Conservation (phyloP, 2,797 vertebrate species). For the Spinus olivaceus region DNA sequence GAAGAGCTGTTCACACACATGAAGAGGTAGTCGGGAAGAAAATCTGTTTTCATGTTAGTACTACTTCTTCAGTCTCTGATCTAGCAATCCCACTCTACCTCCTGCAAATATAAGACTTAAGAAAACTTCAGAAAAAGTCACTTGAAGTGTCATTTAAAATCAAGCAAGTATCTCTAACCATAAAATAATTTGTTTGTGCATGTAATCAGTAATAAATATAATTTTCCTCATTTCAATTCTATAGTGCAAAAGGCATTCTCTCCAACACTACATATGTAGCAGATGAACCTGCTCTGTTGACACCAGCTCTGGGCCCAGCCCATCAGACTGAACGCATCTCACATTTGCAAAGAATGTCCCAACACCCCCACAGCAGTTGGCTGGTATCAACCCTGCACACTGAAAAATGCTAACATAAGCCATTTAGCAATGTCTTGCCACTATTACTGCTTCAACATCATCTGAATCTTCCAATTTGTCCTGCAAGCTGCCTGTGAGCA, state of each 20-base stretch:
- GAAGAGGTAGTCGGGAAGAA: not conserved
- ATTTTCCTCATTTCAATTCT: not conserved
- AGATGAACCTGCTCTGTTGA: not conserved
- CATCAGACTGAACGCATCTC: not conserved
- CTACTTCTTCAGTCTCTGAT: not conserved
- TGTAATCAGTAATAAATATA: not conserved
- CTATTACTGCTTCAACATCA: not conserved
- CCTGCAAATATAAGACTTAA: not conserved
- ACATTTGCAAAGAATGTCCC: not conserved
- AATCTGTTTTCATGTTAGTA: not conserved
- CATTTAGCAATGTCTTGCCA: not conserved
- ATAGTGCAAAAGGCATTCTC: not conserved
- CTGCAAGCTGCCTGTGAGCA: constrained; percentile 57
- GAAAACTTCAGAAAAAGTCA: not conserved
- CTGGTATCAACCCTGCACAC: not conserved
- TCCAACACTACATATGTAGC: accelerated
- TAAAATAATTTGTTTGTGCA: not conserved
- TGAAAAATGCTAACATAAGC: not conserved
- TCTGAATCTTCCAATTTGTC: not conserved
- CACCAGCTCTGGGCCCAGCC: not conserved
- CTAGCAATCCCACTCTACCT: not conserved
- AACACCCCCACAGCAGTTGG: not conserved
- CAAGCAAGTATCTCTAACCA: not conserved
- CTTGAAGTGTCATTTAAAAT: not conserved
- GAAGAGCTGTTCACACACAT: not conserved